Evolutionary conservation across 2,797 vertebrate species (phyloP).

Genomic region (Acanthurus tractus): DNA sequence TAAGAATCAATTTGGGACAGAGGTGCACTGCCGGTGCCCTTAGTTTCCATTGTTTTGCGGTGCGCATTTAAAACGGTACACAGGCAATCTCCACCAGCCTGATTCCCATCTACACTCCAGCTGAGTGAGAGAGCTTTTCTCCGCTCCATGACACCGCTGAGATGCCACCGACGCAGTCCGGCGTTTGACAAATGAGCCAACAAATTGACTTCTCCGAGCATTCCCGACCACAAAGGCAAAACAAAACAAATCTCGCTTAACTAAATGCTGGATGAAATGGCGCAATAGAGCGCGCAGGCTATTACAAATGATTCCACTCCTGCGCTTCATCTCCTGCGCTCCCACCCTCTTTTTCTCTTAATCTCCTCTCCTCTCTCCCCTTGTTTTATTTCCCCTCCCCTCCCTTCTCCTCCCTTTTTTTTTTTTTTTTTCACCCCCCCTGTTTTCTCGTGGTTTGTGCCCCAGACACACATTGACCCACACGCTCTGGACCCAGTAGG

Average conservation of each 20-base stretch:
- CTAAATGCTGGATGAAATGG: conserved; percentile 80
- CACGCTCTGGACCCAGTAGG: conserved; percentile 73
- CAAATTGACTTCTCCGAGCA: conserved; percentile 81
- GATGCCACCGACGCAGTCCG: conserved; percentile 72
- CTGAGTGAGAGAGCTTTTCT: conserved; percentile 67
- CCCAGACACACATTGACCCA: conserved; percentile 82
- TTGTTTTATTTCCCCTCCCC: background rate
- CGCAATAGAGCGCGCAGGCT: conserved; percentile 68
- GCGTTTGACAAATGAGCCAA: conserved; percentile 84
- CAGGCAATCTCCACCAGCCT: conserved; percentile 65
- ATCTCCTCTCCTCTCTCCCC: conserved; percentile 50
- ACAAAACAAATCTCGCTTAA: conserved; percentile 81
- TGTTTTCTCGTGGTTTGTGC: conserved; percentile 57
- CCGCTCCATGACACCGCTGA: conserved; percentile 60
- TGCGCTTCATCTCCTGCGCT: conserved; percentile 59
- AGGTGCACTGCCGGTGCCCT: conserved; percentile 65
- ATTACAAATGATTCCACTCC: conserved; percentile 70
- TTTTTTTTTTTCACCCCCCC: conserved; percentile 25
- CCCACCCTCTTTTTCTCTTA: conserved; percentile 59
- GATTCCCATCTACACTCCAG: conserved; percentile 67
- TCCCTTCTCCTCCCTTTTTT: conserved; percentile 2
- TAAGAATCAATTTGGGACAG: conserved; percentile 77
- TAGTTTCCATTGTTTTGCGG: conserved; percentile 75
- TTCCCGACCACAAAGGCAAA: conserved; percentile 72
- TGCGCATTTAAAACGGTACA: conserved; percentile 69